Conservation (phyloP, 2,888 invertebrate genomes). For the Ectropis crepuscularia region DNA sequence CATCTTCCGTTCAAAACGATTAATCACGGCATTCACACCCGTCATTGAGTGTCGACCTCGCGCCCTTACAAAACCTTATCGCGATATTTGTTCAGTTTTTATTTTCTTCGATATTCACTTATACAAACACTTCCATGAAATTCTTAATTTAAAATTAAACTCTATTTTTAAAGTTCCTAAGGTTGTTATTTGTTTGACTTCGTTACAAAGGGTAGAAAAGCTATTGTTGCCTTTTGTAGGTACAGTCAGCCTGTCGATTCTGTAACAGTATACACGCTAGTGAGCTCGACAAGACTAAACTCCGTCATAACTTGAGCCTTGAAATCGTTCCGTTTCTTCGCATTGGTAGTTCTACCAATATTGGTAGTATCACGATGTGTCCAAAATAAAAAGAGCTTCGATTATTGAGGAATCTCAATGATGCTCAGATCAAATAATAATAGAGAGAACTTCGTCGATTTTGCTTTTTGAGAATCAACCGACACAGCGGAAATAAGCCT, state of each 20-base stretch:
- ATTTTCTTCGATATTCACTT: conserved; percentile 78
- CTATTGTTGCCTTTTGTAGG: conserved; percentile 65
- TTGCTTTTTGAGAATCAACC: too few species aligned
- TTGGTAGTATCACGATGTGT: too few species aligned
- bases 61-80: conserved; percentile 82
- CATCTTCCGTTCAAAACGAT: conserved; percentile 27
- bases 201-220: conserved; percentile 50
- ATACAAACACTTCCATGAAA: conserved; percentile 54
- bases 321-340: too few species aligned
- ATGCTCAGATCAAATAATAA: too few species aligned
- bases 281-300: too few species aligned
- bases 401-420: too few species aligned
- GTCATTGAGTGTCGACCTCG: conserved; percentile 76
- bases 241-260: conserved; percentile 48
- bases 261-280: too few species aligned
- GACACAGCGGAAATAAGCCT: conserved; percentile 78
- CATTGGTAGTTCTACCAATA: too few species aligned
- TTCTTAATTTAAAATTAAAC: conserved; percentile 13
- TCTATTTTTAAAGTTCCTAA: conserved; percentile 35
- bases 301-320: too few species aligned
- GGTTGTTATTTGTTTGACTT: conserved; percentile 47
- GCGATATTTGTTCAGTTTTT: conserved; percentile 81
- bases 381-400: too few species aligned
- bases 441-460: too few species aligned
- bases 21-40: conserved; percentile 56